Conservation (phyloP, 2,797 vertebrate species). For the Anguilla pacifica region DNA sequence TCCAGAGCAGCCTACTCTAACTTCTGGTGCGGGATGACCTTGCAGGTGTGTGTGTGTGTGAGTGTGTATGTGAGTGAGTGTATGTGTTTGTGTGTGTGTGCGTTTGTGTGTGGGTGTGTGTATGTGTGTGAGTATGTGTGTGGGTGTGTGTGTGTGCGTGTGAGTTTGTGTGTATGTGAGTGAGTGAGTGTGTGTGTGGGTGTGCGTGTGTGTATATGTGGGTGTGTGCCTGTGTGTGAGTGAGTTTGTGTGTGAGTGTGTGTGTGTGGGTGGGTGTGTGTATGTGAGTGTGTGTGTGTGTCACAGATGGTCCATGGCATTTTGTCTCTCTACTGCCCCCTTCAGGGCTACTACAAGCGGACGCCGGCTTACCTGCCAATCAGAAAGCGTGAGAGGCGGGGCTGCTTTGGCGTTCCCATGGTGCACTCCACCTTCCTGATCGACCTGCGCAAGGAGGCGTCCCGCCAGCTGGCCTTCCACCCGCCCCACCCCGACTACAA, state of each 20-base stretch:
- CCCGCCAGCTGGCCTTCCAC: slow-evolving; percentile 80
- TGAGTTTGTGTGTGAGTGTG: not conserved
- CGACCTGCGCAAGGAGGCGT: slow-evolving; percentile 84
- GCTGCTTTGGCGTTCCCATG: slow-evolving; percentile 92
- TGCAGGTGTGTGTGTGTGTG: slow-evolving; percentile 74
- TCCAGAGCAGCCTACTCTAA: slow-evolving; percentile 93
- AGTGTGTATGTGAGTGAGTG: not conserved
- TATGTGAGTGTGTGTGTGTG: slow-evolving; percentile 1
- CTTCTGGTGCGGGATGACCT: slow-evolving; percentile 95
- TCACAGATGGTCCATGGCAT: not conserved
- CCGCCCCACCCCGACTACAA: slow-evolving; percentile 86
- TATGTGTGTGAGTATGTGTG: not conserved
- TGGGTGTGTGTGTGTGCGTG: slow-evolving; percentile 34
- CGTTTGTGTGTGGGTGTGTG: not conserved
- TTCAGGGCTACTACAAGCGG: slow-evolving; percentile 88
- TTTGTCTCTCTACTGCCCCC: not conserved
- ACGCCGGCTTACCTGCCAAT: slow-evolving; percentile 90
- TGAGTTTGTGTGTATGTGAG: not conserved
- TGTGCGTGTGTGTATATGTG: not conserved
- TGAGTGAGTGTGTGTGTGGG: not conserved
- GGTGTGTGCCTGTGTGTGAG: not conserved
- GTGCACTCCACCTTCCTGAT: slow-evolving; percentile 93
- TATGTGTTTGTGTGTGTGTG: not conserved
- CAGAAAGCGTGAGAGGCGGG: slow-evolving; percentile 79
- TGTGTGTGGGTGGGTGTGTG: not conserved